These are phyloP conservation scores for Caranx melampygus DNA, from an alignment of 2,113 vertebrate species.

Conservation along the genomic window DNA sequence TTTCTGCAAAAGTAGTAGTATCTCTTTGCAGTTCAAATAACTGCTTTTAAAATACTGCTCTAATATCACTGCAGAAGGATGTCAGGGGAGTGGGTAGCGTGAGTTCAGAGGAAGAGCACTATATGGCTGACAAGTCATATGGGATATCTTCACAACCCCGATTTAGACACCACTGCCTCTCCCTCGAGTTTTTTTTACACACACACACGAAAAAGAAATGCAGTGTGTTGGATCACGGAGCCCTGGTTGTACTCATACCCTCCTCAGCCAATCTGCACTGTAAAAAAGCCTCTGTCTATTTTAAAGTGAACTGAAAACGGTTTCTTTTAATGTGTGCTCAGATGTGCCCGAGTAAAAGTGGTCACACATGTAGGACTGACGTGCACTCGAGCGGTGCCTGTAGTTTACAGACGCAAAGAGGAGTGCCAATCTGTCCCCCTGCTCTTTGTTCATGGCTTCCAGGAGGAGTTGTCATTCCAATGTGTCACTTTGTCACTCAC, in stretches of 20 bases:
- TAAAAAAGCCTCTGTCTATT: conserved; percentile 34
- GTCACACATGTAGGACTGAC: conserved; percentile 16
- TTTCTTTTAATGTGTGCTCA: conserved; percentile 8
- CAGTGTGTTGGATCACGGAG: conserved; percentile 23
- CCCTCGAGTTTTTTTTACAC: conserved; percentile 46
- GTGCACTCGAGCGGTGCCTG: conserved; percentile 13
- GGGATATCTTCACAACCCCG: conserved; percentile 58
- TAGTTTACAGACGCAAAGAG: conserved; percentile 32
- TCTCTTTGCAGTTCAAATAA: conserved; percentile 33
- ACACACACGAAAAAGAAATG: conserved; percentile 32
- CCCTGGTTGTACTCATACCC: conserved; percentile 36
- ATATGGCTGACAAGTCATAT: conserved; percentile 54
- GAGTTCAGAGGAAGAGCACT: conserved; percentile 47
- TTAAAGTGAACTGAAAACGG: conserved; percentile 38
- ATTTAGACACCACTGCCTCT: conserved; percentile 63
- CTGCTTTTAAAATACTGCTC: conserved; percentile 43
- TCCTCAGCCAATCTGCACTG: conserved; percentile 22
- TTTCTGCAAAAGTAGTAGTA: conserved; percentile 7
- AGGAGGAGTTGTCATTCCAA: conserved; percentile 75
- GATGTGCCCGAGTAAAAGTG: conserved; percentile 7
- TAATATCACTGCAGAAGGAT: conserved; percentile 41
- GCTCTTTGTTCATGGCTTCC: conserved; percentile 64
- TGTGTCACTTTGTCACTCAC: conserved; percentile 73
- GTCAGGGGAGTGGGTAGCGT: conserved; percentile 24
- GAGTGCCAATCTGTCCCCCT: conserved; percentile 44